Evolutionary conservation across 2,888 invertebrate species (phyloP), one percentile per base, ranked within the genome.

Genomic region (Watsonalla cultraria): DNA sequence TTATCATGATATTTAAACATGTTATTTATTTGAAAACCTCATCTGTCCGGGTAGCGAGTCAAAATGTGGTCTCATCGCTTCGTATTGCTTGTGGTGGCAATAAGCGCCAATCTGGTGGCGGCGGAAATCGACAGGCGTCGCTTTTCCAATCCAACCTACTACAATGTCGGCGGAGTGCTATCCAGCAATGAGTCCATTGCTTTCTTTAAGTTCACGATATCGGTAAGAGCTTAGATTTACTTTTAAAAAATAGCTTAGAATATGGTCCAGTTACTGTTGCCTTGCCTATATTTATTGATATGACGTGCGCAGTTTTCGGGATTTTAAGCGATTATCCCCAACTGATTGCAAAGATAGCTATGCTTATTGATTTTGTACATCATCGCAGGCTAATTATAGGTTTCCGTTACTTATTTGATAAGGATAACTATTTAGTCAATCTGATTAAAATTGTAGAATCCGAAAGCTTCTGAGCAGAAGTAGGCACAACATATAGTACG

Each of bases 81-180:
- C 37, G 37, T 78, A 4, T 24, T 78, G n/a, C 46, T 65, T 8
- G 54, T 70, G 35, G 45, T 70, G 46, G 60, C 56, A 51, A 60
- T 68, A 9, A 61, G 70, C 34, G 53, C 62, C n/a, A 45, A 61
- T 24, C 51, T 72, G 39, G 68, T 65, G 7, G 55, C 66, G 2
- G 87, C 83, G 5, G 84, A 88, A 46, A 80, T 78, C 39, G 88
- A 87, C 60, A 72, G 82, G 8, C 72, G 86, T 5, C 71, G 86
- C 4, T 85, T 82, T 55, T 84, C 92, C 54, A 95, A 95, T 81
- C 94, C 94, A 33, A 92, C 92, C 11, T 93, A 93, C 65, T 97
- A 95, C 84, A 97, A 96, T 75, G 97, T 98, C 57, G 98, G 98
- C 15, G 98, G 97, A n/a, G 97, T 98, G 0, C 92, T 98, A 24